These are phyloP conservation scores for Dioctria linearis DNA, from an alignment of 2,888 invertebrate species.

Conservation along the genomic window DNA sequence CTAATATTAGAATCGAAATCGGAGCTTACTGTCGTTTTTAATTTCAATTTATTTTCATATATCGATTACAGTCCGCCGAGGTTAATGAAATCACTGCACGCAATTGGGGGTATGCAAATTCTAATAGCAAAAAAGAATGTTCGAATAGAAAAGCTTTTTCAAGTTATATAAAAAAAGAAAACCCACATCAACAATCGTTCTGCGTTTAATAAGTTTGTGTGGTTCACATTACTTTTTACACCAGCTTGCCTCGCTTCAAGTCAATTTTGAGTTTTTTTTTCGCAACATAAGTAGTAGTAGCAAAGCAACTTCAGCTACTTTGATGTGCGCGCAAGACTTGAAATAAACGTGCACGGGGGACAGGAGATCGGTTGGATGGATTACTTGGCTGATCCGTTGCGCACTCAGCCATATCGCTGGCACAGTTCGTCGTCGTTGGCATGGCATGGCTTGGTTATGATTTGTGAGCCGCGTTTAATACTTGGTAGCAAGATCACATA, in stretches of 20 bases:
- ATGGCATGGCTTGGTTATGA: neutral
- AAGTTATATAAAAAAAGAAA: neutral
- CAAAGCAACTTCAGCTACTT: no score
- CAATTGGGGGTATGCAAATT: neutral
- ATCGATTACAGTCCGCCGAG: neutral
- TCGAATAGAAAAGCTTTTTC: no score
- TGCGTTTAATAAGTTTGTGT: neutral
- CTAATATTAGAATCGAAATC: no score
- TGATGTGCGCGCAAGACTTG: neutral
- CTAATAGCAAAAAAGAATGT: no score
- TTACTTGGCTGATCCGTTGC: conserved; percentile 24
- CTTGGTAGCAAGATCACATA: conserved; percentile 36
- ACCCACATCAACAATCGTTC: neutral
- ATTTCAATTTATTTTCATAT: no score
- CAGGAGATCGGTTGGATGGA: neutral
- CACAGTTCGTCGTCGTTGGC: neutral
- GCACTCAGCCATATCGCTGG: conserved; percentile 29
- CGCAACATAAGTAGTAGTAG: no score
- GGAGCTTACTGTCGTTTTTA: no score
- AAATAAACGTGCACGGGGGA: no score
- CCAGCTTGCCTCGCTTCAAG: no score
- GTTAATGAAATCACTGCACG: conserved; percentile 27
- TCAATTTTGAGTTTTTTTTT: no score
- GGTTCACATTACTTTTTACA: neutral
- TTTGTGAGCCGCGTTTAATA: neutral